Evolutionary conservation across 2,113 vertebrate species (phyloP).

Genomic region (Atlantisia rogersi): DNA sequence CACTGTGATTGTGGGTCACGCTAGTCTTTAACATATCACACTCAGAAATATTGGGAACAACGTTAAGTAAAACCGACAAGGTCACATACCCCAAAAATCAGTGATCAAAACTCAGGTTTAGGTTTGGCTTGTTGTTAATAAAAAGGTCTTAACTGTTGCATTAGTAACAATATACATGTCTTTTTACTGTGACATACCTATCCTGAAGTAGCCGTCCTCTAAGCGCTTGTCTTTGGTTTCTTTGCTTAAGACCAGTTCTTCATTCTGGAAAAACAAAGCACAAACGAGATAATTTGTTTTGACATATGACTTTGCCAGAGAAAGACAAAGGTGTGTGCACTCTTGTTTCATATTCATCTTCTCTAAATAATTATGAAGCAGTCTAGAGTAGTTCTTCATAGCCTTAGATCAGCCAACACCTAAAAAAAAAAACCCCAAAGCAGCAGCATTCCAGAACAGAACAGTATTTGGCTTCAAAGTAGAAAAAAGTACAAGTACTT

Average conservation of each 20-base stretch:
- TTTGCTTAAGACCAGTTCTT: conserved; percentile 77
- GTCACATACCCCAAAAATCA: neutral
- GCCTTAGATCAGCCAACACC: neutral
- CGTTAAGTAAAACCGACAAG: neutral
- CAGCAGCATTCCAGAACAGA: neutral
- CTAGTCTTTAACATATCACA: neutral
- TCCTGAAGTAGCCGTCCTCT: conserved; percentile 93
- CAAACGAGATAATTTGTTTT: neutral
- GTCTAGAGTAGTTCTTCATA: neutral
- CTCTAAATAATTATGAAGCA: neutral
- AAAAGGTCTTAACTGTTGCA: neutral
- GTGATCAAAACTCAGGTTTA: neutral
- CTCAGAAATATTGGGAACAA: neutral
- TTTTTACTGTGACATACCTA: conserved; percentile 77
- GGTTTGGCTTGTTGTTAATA: neutral
- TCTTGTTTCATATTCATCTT: neutral
- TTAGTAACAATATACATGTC: neutral
- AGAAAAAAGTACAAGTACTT: neutral
- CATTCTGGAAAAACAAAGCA: conserved; percentile 70
- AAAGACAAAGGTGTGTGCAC: neutral
- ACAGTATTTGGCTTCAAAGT: neutral
- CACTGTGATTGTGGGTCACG: neutral
- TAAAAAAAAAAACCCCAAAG: neutral
- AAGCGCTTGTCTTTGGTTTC: conserved; percentile 94
- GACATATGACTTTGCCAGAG: neutral